Percentiles rank a stretch among this genome's conserved stretches.
These are phyloP conservation scores for Mactra quadrangularis DNA, from an alignment of 1,140 invertebrate genomes.

Conservation along the genomic window DNA sequence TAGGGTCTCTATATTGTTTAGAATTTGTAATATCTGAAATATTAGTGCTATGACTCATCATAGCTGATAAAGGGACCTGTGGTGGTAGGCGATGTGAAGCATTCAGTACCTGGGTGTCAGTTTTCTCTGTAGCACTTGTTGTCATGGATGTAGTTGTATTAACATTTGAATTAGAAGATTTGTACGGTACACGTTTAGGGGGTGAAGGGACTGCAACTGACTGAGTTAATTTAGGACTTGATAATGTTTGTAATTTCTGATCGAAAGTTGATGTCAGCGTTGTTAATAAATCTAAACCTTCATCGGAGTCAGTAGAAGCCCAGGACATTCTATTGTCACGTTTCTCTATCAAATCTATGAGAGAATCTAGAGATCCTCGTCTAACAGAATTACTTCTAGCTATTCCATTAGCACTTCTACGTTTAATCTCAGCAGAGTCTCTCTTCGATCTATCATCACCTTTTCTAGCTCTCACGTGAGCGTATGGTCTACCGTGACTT, in stretches of 20 bases:
- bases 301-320: constrained; percentile 84
- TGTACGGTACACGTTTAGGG: background rate
- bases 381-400: constrained; percentile 69
- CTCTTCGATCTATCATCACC: constrained; percentile 36
- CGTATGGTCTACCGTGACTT: constrained; percentile 7
- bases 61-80: constrained; percentile 64
- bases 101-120: background rate
- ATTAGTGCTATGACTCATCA: constrained; percentile 5
- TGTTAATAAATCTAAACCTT: constrained; percentile 87
- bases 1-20: constrained; percentile 79
- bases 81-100: constrained; percentile 62
- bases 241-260: constrained; percentile 88
- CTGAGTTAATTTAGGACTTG: constrained; percentile 25
- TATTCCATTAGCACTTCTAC: constrained; percentile 24
- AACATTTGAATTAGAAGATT: constrained; percentile 27
- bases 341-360: constrained; percentile 85
- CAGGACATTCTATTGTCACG: constrained; percentile 70
- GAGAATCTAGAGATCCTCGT: constrained; percentile 87
- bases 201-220: background rate
- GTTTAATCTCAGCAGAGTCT: constrained; percentile 46
- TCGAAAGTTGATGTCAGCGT: constrained; percentile 91
- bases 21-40: constrained; percentile 25
- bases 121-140: background rate
- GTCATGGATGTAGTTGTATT: background rate
- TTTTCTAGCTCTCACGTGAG: constrained; percentile 34